These are phyloP conservation scores for Fragum whitleyi DNA, from an alignment of 2,888 invertebrate species.

Conservation along the genomic window DNA sequence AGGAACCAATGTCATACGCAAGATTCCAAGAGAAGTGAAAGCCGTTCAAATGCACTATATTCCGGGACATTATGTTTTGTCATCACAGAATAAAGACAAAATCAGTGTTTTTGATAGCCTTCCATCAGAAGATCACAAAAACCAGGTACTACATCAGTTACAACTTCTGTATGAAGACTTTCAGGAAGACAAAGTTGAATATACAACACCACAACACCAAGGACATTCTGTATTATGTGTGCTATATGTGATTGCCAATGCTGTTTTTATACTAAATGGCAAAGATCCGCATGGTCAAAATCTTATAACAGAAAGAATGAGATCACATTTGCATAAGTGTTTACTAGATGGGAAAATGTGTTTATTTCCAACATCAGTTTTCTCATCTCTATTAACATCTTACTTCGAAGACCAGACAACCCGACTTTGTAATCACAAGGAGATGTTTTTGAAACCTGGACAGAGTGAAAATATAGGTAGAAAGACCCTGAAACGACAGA, in stretches of 20 bases:
- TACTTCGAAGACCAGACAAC: slow-evolving; percentile 3
- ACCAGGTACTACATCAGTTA: slow-evolving; percentile 16
- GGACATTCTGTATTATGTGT: slow-evolving; percentile 17
- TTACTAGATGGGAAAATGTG: slow-evolving; percentile 23
- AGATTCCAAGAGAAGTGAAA: slow-evolving; percentile 28
- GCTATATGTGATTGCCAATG: slow-evolving; percentile 28
- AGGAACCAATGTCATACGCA: slow-evolving; percentile 10
- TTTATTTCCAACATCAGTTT: slow-evolving; percentile 21
- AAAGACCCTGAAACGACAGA: slow-evolving; percentile 10
- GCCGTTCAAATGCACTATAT: slow-evolving; percentile 35
- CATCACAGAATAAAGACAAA: slow-evolving; percentile 11
- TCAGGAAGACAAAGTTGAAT: slow-evolving; percentile 12
- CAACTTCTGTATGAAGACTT: slow-evolving; percentile 13
- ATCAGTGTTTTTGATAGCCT: slow-evolving; percentile 30
- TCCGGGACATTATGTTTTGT: slow-evolving; percentile 33
- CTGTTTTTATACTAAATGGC: slow-evolving; percentile 14
- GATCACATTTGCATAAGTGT: slow-evolving; percentile 23
- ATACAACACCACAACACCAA: slow-evolving; percentile 30
- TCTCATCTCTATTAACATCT: slow-evolving; percentile 11
- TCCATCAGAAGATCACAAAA: slow-evolving; percentile 21
- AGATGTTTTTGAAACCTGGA: neutral
- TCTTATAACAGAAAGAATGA: slow-evolving; percentile 5
- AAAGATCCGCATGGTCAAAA: slow-evolving; percentile 16
- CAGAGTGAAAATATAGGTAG: slow-evolving; percentile 1
- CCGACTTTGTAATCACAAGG: neutral